Percentiles rank a stretch among this genome's conserved stretches.
These are phyloP conservation scores for Neodiprion virginianus DNA, from an alignment of 1,140 invertebrate species.

Conservation along the genomic window DNA sequence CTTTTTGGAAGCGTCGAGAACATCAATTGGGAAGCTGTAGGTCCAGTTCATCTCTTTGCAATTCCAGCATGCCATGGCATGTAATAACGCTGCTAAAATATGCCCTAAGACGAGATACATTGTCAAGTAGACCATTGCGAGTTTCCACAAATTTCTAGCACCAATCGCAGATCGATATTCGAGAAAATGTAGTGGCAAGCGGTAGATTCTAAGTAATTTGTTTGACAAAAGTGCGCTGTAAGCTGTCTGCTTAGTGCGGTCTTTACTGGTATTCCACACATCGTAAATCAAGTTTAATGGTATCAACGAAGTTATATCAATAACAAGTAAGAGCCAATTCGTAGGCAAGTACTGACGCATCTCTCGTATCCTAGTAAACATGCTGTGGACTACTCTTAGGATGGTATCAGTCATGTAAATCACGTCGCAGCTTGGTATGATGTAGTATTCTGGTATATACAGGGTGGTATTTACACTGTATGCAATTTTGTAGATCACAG, in stretches of 20 bases:
- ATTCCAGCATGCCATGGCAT: constrained; percentile 2
- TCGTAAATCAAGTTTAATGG: background rate
- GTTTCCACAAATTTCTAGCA: background rate
- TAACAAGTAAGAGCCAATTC: background rate
- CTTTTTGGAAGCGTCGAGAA: background rate
- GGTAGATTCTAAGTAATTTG: background rate
- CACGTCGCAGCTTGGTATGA: background rate
- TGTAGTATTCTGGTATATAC: background rate
- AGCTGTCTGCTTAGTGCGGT: background rate
- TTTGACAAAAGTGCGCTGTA: background rate
- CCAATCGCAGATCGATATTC: background rate
- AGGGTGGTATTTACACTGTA: background rate
- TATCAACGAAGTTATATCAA: background rate
- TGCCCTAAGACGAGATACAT: background rate
- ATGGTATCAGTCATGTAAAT: background rate
- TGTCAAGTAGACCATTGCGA: background rate
- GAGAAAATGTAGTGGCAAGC: background rate
- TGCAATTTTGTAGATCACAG: background rate
- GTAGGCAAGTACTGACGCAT: background rate
- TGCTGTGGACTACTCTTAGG: background rate
- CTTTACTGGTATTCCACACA: background rate
- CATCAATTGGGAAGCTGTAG: background rate
- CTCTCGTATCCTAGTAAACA: background rate
- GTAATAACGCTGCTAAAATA: background rate
- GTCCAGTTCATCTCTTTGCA: constrained; percentile 1